Evolutionary conservation across 2,888 invertebrate species (phyloP), one percentile per base, ranked within the genome.

Genomic region (Oligia fasciuncula): DNA sequence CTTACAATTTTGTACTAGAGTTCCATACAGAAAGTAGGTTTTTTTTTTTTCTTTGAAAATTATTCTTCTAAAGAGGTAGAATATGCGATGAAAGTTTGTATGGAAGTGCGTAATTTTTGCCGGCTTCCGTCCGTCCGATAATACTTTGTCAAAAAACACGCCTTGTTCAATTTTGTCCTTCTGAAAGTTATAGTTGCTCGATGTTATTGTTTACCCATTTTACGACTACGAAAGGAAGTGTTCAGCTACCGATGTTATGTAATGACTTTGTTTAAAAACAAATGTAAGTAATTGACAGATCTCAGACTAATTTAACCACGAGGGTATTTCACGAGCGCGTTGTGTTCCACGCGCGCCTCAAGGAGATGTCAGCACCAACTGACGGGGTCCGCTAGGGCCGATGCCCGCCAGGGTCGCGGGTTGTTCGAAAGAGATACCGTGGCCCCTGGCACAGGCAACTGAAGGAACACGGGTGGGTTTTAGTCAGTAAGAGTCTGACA

Each of bases 131-230:
- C 23, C 9, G 9, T 23, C 3, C 57, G 3, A 23, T 57, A 57
- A 57, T 57, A 14, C 14, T 63, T 43, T 4, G 29, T 29, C 46
- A 73, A 29, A 46, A 11, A 29, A 29, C 29, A 19, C 17, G n/a
- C 43, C 1, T 49, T 76, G 65, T 49, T 54, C 43, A 13, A 5
- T 40, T 4, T 71, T n/a, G 49, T 35, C 23, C 68, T 85, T 77
- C 71, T 84, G 81, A 54, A 35, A 4, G 0, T n/a, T 23, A 17
- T 19, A 5, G 1, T 54, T 68, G 13, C 49, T 29, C 74, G 60
- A 49, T 80, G n/a, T 65, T 72, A 67, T 77, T 74, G 68, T 85
- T 81, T 81, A 77, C 62, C 9, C 51, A 74, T 81, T 83, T 84
- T 43, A 85, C 73, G 73, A 76, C 63, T 76, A n/a, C 62, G 71